Evolutionary conservation across 2,888 invertebrate genomes (phyloP).

Genomic region (Aethes cnicana): DNA sequence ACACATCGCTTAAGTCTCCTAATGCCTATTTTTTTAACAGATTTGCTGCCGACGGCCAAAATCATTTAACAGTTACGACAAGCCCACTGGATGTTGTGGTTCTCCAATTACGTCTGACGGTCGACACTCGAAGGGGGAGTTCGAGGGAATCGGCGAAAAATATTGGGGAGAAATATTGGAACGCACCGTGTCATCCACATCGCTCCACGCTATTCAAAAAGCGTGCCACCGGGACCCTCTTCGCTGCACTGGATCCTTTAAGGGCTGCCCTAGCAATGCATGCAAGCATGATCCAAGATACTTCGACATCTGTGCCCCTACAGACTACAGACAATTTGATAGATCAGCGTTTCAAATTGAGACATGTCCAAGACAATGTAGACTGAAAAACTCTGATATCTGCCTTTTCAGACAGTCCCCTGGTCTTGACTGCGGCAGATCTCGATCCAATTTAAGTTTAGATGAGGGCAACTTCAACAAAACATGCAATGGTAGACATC

Average conservation of each 20-base stretch:
- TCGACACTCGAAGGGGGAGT: constrained; percentile 80
- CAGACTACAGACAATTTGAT: constrained; percentile 71
- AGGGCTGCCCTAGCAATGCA: constrained; percentile 65
- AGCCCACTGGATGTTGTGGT: constrained; percentile 74
- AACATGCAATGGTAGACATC: constrained; percentile 73
- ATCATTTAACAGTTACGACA: constrained; percentile 69
- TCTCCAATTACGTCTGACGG: constrained; percentile 76
- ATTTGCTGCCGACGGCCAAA: constrained; percentile 71
- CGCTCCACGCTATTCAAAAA: constrained; percentile 86
- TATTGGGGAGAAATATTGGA: constrained; percentile 91
- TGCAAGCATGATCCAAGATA: constrained; percentile 75
- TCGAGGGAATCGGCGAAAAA: constrained; percentile 86
- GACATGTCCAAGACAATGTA: constrained; percentile 73
- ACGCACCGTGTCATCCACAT: constrained; percentile 88
- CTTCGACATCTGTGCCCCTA: constrained; percentile 68
- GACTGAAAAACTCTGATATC: constrained; percentile 74
- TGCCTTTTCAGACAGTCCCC: constrained; percentile 72
- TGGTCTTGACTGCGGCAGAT: constrained; percentile 70
- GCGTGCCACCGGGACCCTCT: constrained; percentile 72
- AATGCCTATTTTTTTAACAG: constrained; percentile 46
- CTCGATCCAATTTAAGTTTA: constrained; percentile 75
- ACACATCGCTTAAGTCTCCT: not conserved
- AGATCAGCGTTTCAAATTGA: constrained; percentile 76
- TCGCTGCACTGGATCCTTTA: constrained; percentile 73
- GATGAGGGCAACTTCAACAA: constrained; percentile 77